These are phyloP conservation scores for Ligdia adustata DNA, from an alignment of 2,888 invertebrate species.

Conservation along the genomic window DNA sequence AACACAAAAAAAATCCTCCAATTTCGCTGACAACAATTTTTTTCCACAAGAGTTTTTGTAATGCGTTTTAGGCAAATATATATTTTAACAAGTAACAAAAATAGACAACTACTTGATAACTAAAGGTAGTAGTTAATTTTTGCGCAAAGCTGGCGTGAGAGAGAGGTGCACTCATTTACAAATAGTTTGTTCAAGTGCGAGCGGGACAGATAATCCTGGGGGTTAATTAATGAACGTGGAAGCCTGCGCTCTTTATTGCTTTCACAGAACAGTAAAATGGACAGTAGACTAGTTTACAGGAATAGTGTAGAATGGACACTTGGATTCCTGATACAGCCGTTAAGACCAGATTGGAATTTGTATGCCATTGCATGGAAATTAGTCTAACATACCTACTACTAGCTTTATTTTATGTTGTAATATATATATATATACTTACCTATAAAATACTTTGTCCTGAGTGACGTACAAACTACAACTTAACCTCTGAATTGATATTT, in stretches of 20 bases:
- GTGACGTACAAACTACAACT: too few relatives aligned
- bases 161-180: constrained; percentile 80
- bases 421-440: too few relatives aligned
- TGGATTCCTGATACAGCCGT: too few relatives aligned
- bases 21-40: too few relatives aligned
- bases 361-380: too few relatives aligned
- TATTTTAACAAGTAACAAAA: constrained; percentile 7
- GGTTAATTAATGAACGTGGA: constrained; percentile 85
- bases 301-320: background rate
- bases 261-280: constrained; percentile 40
- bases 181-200: constrained; percentile 71
- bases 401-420: too few relatives aligned
- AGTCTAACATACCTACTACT: too few relatives aligned
- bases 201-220: constrained; percentile 64
- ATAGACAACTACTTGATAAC: constrained; percentile 3
- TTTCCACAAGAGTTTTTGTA: too few relatives aligned
- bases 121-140: constrained; percentile 80
- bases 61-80: background rate
- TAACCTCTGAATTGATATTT: too few relatives aligned
- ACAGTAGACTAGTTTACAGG: constrained; percentile 13
- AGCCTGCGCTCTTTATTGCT: constrained; percentile 84
- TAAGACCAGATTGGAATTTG: too few relatives aligned
- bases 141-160: constrained; percentile 81
- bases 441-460: too few relatives aligned
- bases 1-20: too few relatives aligned